Conservation (phyloP, 2,113 vertebrate species). For the Austrofundulus limnaeus region DNA sequence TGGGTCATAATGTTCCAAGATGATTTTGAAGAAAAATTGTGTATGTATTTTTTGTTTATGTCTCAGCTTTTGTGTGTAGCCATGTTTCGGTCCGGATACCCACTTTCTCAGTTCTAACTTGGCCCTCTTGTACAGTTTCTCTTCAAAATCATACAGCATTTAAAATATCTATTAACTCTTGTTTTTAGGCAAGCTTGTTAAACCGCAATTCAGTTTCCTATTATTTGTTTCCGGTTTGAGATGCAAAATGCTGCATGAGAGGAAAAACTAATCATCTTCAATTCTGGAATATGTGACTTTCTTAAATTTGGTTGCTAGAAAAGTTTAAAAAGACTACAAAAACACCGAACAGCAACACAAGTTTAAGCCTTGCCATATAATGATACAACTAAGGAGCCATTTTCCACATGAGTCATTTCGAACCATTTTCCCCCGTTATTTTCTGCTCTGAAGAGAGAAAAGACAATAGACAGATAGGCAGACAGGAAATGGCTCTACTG, state of each 20-base stretch:
- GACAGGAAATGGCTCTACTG: conserved; percentile 37
- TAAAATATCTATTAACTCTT: too few species aligned
- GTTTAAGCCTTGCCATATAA: conserved; percentile 10
- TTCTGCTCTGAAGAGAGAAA: conserved; percentile 13
- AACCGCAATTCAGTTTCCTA: not conserved
- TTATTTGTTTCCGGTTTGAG: not conserved
- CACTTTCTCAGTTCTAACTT: too few species aligned
- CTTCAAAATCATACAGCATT: too few species aligned
- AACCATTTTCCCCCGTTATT: conserved; percentile 30
- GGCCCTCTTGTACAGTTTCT: too few species aligned
- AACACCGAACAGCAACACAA: conserved; percentile 8
- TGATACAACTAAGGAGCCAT: conserved; percentile 19
- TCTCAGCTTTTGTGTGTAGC: not conserved
- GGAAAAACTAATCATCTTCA: conserved; percentile 11
- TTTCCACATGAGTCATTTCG: conserved; percentile 25
- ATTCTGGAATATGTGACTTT: conserved; percentile 2
- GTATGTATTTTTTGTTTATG: not conserved
- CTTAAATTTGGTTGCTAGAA: not conserved
- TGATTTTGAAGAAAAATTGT: too few species aligned
- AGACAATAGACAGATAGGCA: conserved; percentile 32
- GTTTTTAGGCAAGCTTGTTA: too few species aligned
- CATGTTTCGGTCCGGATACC: conserved; percentile 5
- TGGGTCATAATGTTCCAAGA: not conserved
- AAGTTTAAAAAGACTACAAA: conserved; percentile 14
- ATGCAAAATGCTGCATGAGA: conserved; percentile 26